Evolutionary conservation across 2,113 vertebrate species (phyloP).

Genomic region (Bufo gargarizans): DNA sequence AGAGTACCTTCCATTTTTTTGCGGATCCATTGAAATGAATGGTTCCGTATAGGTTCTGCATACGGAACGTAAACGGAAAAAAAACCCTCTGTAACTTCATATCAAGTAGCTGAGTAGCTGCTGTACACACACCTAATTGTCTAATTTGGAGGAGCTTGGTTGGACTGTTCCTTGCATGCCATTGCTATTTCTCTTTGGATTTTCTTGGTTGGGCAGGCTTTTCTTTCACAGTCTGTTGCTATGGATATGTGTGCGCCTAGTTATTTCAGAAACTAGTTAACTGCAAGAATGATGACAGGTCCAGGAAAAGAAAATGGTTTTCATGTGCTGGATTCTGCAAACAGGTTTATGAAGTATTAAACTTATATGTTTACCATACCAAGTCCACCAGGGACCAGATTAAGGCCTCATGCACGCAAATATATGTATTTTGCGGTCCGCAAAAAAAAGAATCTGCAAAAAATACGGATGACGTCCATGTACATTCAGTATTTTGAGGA

Average conservation of each 20-base stretch:
- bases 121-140: background rate
- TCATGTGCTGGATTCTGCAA: background rate
- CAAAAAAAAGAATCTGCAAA: too few relatives aligned
- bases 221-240: conserved; percentile 43
- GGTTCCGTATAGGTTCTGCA: too few relatives aligned
- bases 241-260: conserved; percentile 50
- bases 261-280: conserved; percentile 53
- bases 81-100: too few relatives aligned
- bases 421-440: too few relatives aligned
- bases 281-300: conserved; percentile 12
- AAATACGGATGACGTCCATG: too few relatives aligned
- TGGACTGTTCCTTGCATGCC: background rate
- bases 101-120: background rate
- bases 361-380: background rate
- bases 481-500: too few relatives aligned
- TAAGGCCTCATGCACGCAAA: background rate
- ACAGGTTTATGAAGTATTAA: background rate
- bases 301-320: conserved; percentile 1
- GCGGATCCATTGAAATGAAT: too few relatives aligned
- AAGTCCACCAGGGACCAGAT: background rate
- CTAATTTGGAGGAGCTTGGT: background rate
- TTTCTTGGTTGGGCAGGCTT: conserved; percentile 30
- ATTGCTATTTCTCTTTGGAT: conserved; percentile 21
- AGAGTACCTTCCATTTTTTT: too few relatives aligned
- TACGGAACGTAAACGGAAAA: too few relatives aligned